Evolutionary conservation across 2,113 vertebrate genomes (phyloP).

Genomic region (western clawed frog (Xenopus tropicalis)): DNA sequence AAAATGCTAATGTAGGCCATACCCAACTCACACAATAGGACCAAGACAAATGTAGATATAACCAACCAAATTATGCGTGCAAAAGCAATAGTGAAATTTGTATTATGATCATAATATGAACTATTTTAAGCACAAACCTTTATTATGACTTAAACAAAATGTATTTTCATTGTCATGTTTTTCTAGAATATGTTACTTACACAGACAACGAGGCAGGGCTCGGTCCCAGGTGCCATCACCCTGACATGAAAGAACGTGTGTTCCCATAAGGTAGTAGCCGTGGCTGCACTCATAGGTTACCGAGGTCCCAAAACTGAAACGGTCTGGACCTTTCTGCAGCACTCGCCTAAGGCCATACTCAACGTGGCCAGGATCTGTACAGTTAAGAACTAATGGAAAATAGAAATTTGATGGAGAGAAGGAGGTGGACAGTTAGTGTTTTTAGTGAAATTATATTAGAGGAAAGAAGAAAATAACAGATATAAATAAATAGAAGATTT

Average conservation of each 20-base stretch:
- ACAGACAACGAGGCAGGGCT: constrained; percentile 85
- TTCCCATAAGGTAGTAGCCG: constrained; percentile 89
- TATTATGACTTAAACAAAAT: too few relatives aligned
- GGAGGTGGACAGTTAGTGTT: neutral
- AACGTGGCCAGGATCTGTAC: constrained; percentile 89
- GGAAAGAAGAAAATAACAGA: too few relatives aligned
- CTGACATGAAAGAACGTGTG: constrained; percentile 89
- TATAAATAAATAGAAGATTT: too few relatives aligned
- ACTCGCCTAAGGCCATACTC: constrained; percentile 87
- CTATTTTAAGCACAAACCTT: too few relatives aligned
- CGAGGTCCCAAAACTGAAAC: constrained; percentile 88
- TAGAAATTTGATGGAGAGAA: neutral
- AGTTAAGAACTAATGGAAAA: constrained; percentile 83
- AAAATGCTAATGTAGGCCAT: too few relatives aligned
- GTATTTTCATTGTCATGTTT: too few relatives aligned
- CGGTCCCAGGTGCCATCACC: constrained; percentile 95
- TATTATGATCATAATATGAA: too few relatives aligned
- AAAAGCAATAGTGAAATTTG: too few relatives aligned
- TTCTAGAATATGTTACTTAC: constrained; percentile 69
- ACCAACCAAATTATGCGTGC: too few relatives aligned
- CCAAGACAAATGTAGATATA: too few relatives aligned
- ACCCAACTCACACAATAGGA: too few relatives aligned
- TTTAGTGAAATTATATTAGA: too few relatives aligned
- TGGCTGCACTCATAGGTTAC: constrained; percentile 90
- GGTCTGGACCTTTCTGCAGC: constrained; percentile 77